Evolutionary conservation across 1,140 invertebrate species (phyloP).

Genomic region (Drosophila kohkoa): DNA sequence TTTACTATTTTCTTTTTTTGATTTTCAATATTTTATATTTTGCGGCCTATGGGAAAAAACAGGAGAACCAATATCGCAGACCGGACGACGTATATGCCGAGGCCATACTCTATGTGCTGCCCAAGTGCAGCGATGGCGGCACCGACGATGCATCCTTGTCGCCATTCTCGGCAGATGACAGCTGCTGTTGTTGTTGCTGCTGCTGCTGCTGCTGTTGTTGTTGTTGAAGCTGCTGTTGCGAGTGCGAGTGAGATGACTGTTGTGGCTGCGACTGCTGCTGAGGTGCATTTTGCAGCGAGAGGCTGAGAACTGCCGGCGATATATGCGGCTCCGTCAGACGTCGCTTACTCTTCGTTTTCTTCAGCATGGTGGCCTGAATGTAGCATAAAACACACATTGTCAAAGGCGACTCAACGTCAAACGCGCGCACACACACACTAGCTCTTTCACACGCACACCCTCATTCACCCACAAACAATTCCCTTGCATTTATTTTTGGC

Average conservation of each 20-base stretch:
- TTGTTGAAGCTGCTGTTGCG: conserved; percentile 53
- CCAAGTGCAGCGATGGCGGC: conserved; percentile 52
- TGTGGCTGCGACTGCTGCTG: conserved; percentile 35
- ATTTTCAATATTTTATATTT: conserved; percentile 21
- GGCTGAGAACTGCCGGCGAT: conserved; percentile 86
- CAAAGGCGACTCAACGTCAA: conserved; percentile 69
- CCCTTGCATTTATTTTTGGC: not conserved
- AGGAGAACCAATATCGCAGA: conserved; percentile 83
- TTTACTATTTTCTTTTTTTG: conserved; percentile 12
- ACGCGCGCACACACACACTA: conserved; percentile 54
- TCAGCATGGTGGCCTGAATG: conserved; percentile 89
- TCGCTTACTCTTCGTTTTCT: conserved; percentile 96
- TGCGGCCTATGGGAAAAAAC: conserved; percentile 74
- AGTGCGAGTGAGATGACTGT: conserved; percentile 48
- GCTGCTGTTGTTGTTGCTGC: conserved; percentile 52
- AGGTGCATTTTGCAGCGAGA: conserved; percentile 85
- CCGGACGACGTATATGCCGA: conserved; percentile 74
- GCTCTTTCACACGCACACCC: conserved; percentile 46
- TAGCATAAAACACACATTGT: conserved; percentile 77
- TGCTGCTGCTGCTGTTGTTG: conserved; percentile 36
- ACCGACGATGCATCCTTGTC: conserved; percentile 68
- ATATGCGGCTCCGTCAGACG: conserved; percentile 94
- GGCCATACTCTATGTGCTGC: conserved; percentile 81
- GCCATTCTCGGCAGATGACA: conserved; percentile 75
- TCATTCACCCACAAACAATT: conserved; percentile 20